These are phyloP conservation scores for Bombus affinis DNA, from an alignment of 1,140 invertebrate genomes.

Conservation along the genomic window DNA sequence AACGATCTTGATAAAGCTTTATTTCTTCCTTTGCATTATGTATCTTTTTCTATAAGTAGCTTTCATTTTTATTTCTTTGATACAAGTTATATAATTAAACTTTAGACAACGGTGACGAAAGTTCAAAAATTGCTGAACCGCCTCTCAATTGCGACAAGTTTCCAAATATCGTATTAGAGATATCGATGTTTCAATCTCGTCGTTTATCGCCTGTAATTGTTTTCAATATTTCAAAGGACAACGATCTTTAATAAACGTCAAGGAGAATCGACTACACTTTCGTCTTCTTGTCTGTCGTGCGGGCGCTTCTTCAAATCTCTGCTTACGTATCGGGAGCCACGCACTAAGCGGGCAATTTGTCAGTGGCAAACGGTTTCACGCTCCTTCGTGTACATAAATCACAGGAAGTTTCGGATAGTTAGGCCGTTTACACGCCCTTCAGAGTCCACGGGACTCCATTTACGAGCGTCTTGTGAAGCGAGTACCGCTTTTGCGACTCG, in stretches of 20 bases:
- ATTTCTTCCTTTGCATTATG: too few relatives aligned
- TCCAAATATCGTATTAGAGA: too few relatives aligned
- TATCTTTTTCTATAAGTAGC: not conserved
- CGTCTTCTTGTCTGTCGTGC: not conserved
- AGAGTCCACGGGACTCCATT: conserved; percentile 48
- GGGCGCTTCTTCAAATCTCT: not conserved
- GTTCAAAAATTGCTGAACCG: not conserved
- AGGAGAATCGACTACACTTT: not conserved
- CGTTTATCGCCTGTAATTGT: not conserved
- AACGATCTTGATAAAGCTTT: too few relatives aligned
- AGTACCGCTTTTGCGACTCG: conserved; percentile 33
- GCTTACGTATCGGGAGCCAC: conserved; percentile 21
- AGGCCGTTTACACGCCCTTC: conserved; percentile 63
- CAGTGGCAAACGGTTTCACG: conserved; percentile 44
- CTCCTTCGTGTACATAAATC: conserved; percentile 64
- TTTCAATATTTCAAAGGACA: not conserved
- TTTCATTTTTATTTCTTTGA: not conserved
- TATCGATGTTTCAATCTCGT: not conserved
- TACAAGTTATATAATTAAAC: not conserved
- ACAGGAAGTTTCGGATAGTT: conserved; percentile 51
- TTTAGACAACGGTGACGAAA: not conserved
- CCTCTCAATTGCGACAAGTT: too few relatives aligned
- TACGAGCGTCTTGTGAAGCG: conserved; percentile 30
- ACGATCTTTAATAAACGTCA: conserved; percentile 9
- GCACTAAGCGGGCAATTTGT: conserved; percentile 59